Evolutionary conservation across 2,888 invertebrate species (phyloP).

Genomic region (Acanthoscelides obtectus): DNA sequence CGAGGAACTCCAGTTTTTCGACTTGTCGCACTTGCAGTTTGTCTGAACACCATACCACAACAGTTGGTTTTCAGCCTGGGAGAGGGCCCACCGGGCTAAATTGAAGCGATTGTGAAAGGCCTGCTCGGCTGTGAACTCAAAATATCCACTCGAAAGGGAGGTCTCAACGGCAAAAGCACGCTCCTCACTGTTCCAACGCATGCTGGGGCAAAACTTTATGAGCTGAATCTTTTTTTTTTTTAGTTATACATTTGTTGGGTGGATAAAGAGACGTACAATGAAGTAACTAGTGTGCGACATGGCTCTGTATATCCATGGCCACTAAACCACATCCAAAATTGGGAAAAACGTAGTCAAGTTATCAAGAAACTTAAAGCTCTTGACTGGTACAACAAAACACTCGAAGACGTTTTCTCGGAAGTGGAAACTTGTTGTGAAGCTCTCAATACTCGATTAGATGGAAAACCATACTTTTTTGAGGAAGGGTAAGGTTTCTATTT

Average conservation of each 20-base stretch:
- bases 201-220: not conserved
- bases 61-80: too few relatives aligned
- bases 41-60: too few relatives aligned
- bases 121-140: not conserved
- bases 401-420: constrained; percentile 72
- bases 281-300: constrained; percentile 79
- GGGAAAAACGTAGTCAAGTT: constrained; percentile 67
- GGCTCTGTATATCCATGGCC: constrained; percentile 94
- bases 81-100: too few relatives aligned
- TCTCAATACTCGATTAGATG: constrained; percentile 77
- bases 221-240: not conserved
- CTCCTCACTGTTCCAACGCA: too few relatives aligned
- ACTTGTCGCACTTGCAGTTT: too few relatives aligned
- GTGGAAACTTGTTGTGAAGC: constrained; percentile 85
- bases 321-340: constrained; percentile 74
- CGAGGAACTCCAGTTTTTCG: too few relatives aligned
- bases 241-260: constrained; percentile 75
- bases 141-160: not conserved
- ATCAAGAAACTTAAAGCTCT: constrained; percentile 69
- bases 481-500: constrained; percentile 53
- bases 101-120: too few relatives aligned
- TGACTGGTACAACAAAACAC: constrained; percentile 75
- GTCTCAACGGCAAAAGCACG: too few relatives aligned
- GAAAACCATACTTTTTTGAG: constrained; percentile 78
- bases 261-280: constrained; percentile 71